Percentiles rank a stretch among this genome's conserved stretches.
These are phyloP conservation scores for Galerucella pusilla DNA, from an alignment of 2,888 invertebrate genomes.

Conservation along the genomic window DNA sequence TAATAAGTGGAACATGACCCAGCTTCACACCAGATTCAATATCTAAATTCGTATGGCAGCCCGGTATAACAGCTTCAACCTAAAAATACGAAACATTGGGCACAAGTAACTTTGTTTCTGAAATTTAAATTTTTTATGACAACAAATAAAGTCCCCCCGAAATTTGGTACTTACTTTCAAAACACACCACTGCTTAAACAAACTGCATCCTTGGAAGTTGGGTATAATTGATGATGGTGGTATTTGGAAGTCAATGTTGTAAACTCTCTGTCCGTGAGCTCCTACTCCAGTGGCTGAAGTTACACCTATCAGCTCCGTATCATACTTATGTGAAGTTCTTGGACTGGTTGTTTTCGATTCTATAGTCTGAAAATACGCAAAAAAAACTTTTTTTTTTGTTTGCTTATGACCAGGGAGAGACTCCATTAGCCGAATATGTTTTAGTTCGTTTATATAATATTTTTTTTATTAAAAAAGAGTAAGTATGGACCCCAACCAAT, in stretches of 20 bases:
- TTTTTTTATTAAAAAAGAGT: too few species aligned
- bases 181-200: conserved; percentile 43
- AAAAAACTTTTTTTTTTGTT: too few species aligned
- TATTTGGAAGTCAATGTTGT: conserved; percentile 47
- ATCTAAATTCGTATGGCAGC: conserved; percentile 29
- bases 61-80: conserved; percentile 35
- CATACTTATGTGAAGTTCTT: conserved; percentile 36
- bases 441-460: too few species aligned
- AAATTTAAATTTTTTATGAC: too few species aligned
- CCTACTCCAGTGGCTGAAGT: conserved; percentile 48
- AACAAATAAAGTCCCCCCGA: too few species aligned
- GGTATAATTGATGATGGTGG: conserved; percentile 46
- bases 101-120: too few species aligned
- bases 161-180: conserved; percentile 41
- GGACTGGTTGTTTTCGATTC: conserved; percentile 46
- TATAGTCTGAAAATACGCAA: conserved; percentile 39
- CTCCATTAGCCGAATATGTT: too few species aligned
- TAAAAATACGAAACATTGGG: conserved; percentile 5
- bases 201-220: conserved; percentile 45
- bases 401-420: too few species aligned
- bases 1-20: conserved; percentile 33
- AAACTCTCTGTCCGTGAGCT: conserved; percentile 52
- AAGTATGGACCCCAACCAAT: too few species aligned
- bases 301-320: conserved; percentile 39
- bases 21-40: conserved; percentile 25